Base-by-base conservation (phyloP, 2,797 vertebrate species). In the Acrossocheilus wenchowensis region DNA sequence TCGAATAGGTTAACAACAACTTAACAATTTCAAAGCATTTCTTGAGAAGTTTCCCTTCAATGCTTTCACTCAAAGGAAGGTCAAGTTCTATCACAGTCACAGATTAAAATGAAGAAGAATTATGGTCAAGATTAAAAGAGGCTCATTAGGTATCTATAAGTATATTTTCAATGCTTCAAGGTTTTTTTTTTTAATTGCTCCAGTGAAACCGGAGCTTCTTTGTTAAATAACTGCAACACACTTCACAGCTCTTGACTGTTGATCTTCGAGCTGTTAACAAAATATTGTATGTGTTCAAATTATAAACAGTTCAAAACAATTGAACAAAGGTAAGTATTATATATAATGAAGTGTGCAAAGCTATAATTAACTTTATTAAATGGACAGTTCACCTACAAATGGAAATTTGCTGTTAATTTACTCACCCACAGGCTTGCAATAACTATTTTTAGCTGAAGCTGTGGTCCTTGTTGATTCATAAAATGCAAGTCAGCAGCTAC, bases 161-260 rank as follows among this genome's bases (percentile, higher is more conserved):
- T 30, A 30, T 36, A 52, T 50, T 23, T 9, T 75, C 21, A 34
- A 4, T 64, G 26, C 12, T 74, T 83, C 19, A 66, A 66, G 21
- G 72, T n/a, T 52, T 30, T 45, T 77, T 11, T 66, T 45, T 66
- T 36, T 15, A 10, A n/a, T 69, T 39, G 52, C 11, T 74, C 41
- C 10, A 73, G 9, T 82, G 69, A 39, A 52, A 34, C 48, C 14
- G 10, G 45, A 21, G 11, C 50, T 21, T 34, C 8, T 21, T 62
- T 64, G 23, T 80, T 64, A 10, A 64, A 7, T 62, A 8, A 64
- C 54, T 19, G 68, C 23, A 3, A 52, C 8, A 57, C 8, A 43
- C 50, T 82, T 57, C 14, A 72, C 36, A 73, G 52, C 39, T n/a
- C 14, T 83, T 71, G 81, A 60, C 36, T 71, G 34, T 12, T 43